Evolutionary conservation across 64 coral and sea anemone genomes (phyloP).

Genomic region (Montipora sp.): DNA sequence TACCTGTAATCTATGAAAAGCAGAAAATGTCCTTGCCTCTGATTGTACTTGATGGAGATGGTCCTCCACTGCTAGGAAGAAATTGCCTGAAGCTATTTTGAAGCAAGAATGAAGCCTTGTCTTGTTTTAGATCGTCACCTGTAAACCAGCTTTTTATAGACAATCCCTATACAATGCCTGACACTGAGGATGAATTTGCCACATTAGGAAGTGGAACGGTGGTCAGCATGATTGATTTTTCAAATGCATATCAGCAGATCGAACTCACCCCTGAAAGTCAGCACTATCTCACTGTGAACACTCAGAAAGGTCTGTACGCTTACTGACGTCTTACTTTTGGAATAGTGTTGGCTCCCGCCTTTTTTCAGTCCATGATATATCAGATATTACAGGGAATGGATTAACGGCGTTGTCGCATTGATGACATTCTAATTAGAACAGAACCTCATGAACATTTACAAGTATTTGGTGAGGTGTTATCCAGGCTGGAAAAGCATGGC

Average conservation of each 20-base stretch:
- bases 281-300: constrained; percentile 49
- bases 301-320: constrained; percentile 59
- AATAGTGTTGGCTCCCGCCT: constrained; percentile 47
- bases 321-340: constrained; percentile 38
- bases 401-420: background rate
- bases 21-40: background rate
- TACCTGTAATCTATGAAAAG: background rate
- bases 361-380: background rate
- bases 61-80: background rate
- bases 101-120: background rate
- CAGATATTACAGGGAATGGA: constrained; percentile 32
- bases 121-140: background rate
- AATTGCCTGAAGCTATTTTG: background rate
- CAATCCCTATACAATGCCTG: constrained; percentile 22
- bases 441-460: constrained; percentile 11
- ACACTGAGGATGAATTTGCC: background rate
- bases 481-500: constrained; percentile 26
- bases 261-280: constrained; percentile 51
- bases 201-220: constrained; percentile 35
- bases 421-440: constrained; percentile 35
- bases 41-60: background rate
- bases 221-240: constrained; percentile 59
- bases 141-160: constrained; percentile 24
- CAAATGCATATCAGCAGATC: constrained; percentile 68
- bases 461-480: background rate